Evolutionary conservation across 2,888 invertebrate species (phyloP), one percentile per base, ranked within the genome.

Genomic region (Clusia tigrina): DNA sequence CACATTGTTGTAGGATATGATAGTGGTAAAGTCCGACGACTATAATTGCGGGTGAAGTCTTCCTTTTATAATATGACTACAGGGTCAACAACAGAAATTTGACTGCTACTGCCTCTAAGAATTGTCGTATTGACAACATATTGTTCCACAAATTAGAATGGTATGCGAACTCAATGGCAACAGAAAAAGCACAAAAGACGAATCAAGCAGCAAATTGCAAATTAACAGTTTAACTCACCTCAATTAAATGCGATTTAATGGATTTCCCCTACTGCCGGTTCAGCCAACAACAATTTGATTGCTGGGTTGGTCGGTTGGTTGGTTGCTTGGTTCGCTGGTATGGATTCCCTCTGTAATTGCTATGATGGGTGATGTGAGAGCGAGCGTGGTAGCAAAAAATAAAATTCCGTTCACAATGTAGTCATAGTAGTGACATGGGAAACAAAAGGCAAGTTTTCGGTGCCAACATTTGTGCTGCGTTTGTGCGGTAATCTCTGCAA

Each of bases 211-310:
- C n/a, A n/a, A n/a, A n/a, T n/a, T n/a, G n/a, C n/a, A n/a, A n/a
- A n/a, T n/a, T n/a, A n/a, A n/a, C 69, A 58, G 38, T 75, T 74
- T 69, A 74, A 74, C 76, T 75, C 73, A 77, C 78, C 78, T 78
- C 72, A 78, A 78, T 78, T 78, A 78, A 77, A 76, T 70, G 77
- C 75, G 77, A 75, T 75, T 75, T 75, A 75, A 75, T 75, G 74
- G 74, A 74, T 74, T 74, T 76, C 72, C 77, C 71, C 77, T 69
- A 74, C n/a, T n/a, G n/a, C n/a, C n/a, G n/a, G n/a, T n/a, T n/a
- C n/a, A n/a, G n/a, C n/a, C 72, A 38, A 58, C 60, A n/a, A 59
- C 62, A 60, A 25, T 26, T 32, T 52, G 37, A 46, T 59, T 32
- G 32, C 12, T 32, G n/a, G n/a, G n/a, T n/a, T n/a, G n/a, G 23